Base-by-base conservation (phyloP, 2,797 vertebrate genomes). In the Oreortyx pictus region DNA sequence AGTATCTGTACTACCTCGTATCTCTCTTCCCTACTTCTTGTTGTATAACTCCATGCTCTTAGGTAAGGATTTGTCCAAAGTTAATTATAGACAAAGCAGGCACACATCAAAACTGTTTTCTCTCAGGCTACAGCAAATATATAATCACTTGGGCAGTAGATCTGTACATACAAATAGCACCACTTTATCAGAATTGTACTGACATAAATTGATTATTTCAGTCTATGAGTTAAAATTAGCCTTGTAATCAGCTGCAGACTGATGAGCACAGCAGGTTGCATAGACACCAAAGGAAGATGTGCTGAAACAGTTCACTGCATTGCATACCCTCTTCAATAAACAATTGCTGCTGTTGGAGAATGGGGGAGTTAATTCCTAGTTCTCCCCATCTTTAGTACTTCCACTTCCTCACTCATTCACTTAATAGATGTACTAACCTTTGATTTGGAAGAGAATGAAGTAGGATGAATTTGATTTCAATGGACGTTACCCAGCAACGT, bases 181-280 rank as follows among this genome's bases (percentile, higher is more conserved):
- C 41, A 31, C n/a, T 87, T 27, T 81, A 60, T 72, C 37, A 82
- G 49, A 88, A 71, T 65, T 44, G 61, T 41, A 72, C 20, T 15
- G 43, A 77, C 17, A 80, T 35, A 56, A 82, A 93, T 47, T 44
- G 14, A 84, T 85, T 88, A 61, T 76, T 92, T 83, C 67, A 83
- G 59, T 24, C 57, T 59, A 65, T 59, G 16, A 85, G 54, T 82
- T 94, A 90, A 94, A 96, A 89, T 70, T 90, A 93, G 54, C 50
- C 19, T 47, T 72, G 67, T 31, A 90, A 80, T 91, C 72, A 85
- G 61, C 61, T 72, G 54, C 19, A 74, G 65, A 57, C 37, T 67
- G 68, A 95, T 57, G 41, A 94, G 61, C 65, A 82, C 68, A 93
- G 88, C 81, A 80, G 86, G 59, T 59, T 0, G 1, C 11, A 77